phyloP scores from a whole-genome alignment of 2,113 vertebrate genomes.

The Gambusia affinis region DNA sequence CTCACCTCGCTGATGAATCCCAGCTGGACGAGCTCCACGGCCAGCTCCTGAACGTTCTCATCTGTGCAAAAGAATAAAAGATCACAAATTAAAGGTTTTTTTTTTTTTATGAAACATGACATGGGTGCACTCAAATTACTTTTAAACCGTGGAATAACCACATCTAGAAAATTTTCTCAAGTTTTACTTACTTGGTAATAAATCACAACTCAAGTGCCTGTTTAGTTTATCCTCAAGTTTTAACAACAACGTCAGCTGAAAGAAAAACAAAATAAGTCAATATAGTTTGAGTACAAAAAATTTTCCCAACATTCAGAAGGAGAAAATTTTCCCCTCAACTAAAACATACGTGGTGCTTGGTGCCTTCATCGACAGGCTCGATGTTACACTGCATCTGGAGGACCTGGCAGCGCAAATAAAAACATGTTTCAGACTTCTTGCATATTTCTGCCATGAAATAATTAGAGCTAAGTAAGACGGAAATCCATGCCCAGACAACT shows the following conservation, averaged over 20 bases:
- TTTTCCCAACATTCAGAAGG: neutral
- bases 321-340: neutral
- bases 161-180: neutral
- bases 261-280: conserved; percentile 6
- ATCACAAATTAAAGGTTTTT: neutral
- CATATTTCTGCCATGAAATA: neutral
- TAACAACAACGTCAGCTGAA: conserved; percentile 91
- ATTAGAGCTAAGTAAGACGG: no score
- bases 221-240: conserved; percentile 99
- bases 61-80: conserved; percentile 75
- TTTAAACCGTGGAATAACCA: neutral
- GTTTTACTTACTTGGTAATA: conserved; percentile 90
- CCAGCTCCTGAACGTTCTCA: conserved; percentile 95
- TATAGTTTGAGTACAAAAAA: no score
- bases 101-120: neutral
- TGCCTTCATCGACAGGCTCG: conserved; percentile 94
- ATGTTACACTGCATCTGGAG: conserved; percentile 99
- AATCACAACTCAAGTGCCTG: conserved; percentile 97
- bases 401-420: conserved; percentile 77
- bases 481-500: no score
- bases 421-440: neutral
- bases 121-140: neutral
- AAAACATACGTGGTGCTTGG: conserved; percentile 91
- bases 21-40: conserved; percentile 94
- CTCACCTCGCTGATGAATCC: conserved; percentile 97